phyloP scores from a whole-genome alignment of 37 sponge, comb jelly and placozoan species.

The Aphrocallistes beatrix region DNA sequence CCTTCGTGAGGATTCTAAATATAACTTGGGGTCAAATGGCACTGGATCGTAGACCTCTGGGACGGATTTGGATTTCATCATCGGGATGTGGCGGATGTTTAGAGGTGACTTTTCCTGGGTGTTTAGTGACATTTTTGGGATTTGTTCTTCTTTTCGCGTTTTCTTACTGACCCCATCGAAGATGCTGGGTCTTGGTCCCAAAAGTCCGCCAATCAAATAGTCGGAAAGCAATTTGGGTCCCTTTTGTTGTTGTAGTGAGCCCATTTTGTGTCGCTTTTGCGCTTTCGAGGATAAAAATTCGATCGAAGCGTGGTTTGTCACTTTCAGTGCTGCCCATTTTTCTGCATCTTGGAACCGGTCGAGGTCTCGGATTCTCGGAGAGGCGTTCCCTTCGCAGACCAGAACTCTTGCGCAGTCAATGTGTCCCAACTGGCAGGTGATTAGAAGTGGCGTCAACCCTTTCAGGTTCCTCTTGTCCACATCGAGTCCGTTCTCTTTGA shows the following conservation, averaged over 20 bases:
- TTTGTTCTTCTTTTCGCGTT: not conserved
- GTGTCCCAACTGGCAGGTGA: slow-evolving; percentile 40
- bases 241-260: slow-evolving; percentile 20
- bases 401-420: slow-evolving; percentile 36
- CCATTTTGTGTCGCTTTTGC: slow-evolving; percentile 24
- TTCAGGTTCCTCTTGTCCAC: slow-evolving; percentile 52
- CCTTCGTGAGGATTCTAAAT: not conserved
- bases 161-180: not conserved
- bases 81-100: not conserved
- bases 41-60: not conserved
- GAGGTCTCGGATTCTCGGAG: slow-evolving; percentile 51
- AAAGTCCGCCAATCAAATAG: slow-evolving; percentile 19
- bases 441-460: slow-evolving; percentile 60
- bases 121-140: not conserved
- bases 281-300: slow-evolving; percentile 33
- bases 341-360: slow-evolving; percentile 58
- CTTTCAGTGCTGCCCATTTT: slow-evolving; percentile 42
- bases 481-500: not conserved
- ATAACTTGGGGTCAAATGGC: not conserved
- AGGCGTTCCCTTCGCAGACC: slow-evolving; percentile 46
- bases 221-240: slow-evolving; percentile 54
- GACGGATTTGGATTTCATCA: not conserved
- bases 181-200: not conserved
- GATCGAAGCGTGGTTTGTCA: slow-evolving; percentile 16
- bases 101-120: not conserved